Evolutionary conservation across 2,797 vertebrate genomes (phyloP).

Genomic region (Gymnopithys bicolor): DNA sequence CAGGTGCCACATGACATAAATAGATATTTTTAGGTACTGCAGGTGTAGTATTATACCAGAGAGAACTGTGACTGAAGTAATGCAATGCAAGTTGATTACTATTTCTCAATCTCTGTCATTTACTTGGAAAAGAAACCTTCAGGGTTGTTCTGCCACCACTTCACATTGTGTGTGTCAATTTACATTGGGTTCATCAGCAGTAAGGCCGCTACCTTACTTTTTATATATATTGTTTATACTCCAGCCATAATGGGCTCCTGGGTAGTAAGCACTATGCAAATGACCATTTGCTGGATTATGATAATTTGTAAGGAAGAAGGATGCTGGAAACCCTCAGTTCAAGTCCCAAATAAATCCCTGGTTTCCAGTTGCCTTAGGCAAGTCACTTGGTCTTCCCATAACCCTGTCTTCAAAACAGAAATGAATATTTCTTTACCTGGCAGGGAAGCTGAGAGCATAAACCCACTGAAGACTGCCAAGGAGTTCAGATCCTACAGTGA

Average conservation of each 20-base stretch:
- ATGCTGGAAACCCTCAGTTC: not conserved
- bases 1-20: conserved; percentile 5
- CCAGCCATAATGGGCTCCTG: not conserved
- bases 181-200: not conserved
- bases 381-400: not conserved
- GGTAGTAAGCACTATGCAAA: not conserved
- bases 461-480: not conserved
- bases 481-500: conserved; percentile 8
- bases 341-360: not conserved
- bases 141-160: not conserved
- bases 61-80: not conserved
- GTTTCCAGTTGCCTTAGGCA: not conserved
- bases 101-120: not conserved
- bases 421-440: not conserved
- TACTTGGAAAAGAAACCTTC: not conserved
- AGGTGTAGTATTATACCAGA: not conserved
- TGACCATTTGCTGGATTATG: not conserved
- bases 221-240: not conserved
- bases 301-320: not conserved
- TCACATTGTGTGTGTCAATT: not conserved
- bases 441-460: not conserved
- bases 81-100: not conserved
- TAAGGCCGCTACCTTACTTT: not conserved
- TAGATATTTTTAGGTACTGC: conserved; percentile 3
- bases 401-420: not conserved